These are phyloP conservation scores for Ylistrum balloti DNA, from an alignment of 1,140 invertebrate species.

Conservation along the genomic window DNA sequence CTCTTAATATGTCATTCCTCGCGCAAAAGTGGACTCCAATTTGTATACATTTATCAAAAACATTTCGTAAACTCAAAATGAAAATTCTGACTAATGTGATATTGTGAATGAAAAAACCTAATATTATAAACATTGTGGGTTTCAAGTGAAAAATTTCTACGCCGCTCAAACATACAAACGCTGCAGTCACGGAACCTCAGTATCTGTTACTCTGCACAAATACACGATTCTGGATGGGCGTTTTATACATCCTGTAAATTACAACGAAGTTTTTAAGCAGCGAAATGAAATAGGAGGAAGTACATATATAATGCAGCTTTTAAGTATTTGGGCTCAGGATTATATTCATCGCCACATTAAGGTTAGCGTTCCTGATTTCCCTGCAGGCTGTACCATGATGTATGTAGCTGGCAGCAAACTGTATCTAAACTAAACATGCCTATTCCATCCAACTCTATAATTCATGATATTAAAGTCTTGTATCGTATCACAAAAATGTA, in stretches of 20 bases:
- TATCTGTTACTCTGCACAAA: background rate
- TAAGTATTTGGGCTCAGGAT: background rate
- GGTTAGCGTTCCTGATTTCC: background rate
- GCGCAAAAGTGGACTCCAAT: no score
- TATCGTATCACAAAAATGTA: no score
- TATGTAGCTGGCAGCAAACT: background rate
- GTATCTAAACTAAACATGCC: background rate
- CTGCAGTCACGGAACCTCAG: background rate
- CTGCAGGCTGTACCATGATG: background rate
- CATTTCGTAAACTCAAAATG: no score
- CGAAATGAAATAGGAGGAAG: background rate
- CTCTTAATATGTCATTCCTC: no score
- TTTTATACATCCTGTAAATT: background rate
- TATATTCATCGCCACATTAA: background rate
- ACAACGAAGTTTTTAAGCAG: background rate
- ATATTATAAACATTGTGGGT: no score
- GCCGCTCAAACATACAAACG: background rate
- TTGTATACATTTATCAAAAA: no score
- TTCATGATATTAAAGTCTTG: no score
- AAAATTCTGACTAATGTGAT: no score
- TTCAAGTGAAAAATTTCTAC: no score
- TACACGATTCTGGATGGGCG: background rate
- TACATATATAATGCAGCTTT: background rate
- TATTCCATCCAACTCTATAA: background rate
- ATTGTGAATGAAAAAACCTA: no score